A percentile compares a stretch with the other conserved stretches of the same genome.
These are phyloP conservation scores for Lamprotornis superbus DNA, from an alignment of 2,113 vertebrate genomes.

Conservation along the genomic window DNA sequence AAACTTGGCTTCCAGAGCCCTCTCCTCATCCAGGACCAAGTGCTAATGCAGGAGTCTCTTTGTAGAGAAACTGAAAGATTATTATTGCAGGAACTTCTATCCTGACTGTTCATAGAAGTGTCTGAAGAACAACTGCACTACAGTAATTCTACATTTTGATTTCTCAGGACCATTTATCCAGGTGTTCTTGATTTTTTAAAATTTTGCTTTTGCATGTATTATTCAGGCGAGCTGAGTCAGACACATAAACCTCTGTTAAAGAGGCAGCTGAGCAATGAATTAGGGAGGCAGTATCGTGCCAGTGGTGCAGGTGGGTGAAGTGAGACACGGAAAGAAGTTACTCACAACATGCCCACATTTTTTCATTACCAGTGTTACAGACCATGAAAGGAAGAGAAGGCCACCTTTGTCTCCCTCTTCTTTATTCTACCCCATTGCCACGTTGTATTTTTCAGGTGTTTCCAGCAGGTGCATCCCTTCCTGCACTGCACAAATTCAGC, in stretches of 20 bases:
- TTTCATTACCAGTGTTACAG: neutral
- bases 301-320: neutral
- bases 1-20: neutral
- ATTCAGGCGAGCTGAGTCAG: neutral
- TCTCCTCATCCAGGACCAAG: constrained; percentile 29
- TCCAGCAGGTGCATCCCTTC: neutral
- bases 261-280: neutral
- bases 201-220: neutral
- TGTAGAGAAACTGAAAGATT: neutral
- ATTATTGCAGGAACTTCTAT: constrained; percentile 1
- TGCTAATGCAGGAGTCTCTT: constrained; percentile 28
- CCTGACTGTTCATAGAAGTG: neutral
- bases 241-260: neutral
- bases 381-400: neutral
- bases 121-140: neutral
- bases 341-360: neutral
- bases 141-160: neutral
- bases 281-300: neutral
- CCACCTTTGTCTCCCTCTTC: neutral
- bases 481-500: neutral
- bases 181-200: neutral
- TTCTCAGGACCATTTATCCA: neutral
- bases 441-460: neutral
- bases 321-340: neutral
- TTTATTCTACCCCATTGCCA: neutral